A percentile compares a stretch with the other conserved stretches of the same genome.
Evolutionary conservation across 2,888 invertebrate genomes (phyloP).

Genomic region (Dasypolia templi): DNA sequence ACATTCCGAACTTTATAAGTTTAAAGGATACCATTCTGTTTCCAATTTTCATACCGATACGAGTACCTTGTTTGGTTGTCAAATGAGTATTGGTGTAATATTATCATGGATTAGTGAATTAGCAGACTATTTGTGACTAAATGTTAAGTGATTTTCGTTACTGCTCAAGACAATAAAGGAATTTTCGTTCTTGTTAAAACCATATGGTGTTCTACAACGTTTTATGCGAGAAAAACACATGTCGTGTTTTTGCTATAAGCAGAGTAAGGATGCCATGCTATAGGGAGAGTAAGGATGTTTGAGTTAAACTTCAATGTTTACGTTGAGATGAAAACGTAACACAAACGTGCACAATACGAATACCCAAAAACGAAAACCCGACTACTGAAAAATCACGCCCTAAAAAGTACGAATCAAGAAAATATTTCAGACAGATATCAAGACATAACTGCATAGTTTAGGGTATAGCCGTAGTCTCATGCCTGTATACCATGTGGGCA

Average conservation of each 20-base stretch:
- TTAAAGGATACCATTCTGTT: background rate
- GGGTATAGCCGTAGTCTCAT: too few relatives aligned
- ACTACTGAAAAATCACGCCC: too few relatives aligned
- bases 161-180: background rate
- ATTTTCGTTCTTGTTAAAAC: background rate
- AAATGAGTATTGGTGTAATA: background rate
- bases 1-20: background rate
- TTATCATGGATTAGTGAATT: background rate
- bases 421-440: too few relatives aligned
- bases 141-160: background rate
- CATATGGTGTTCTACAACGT: background rate
- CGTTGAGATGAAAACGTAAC: background rate
- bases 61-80: too few relatives aligned
- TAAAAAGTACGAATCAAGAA: too few relatives aligned
- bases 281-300: background rate
- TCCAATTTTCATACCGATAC: background rate
- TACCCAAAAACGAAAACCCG: too few relatives aligned
- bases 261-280: too few relatives aligned
- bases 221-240: background rate
- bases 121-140: background rate
- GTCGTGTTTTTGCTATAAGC: too few relatives aligned
- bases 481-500: too few relatives aligned
- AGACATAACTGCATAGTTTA: too few relatives aligned
- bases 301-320: too few relatives aligned
- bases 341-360: background rate